These are phyloP conservation scores for Cephus cinctus DNA, from an alignment of 1,140 invertebrate genomes.

Conservation along the genomic window DNA sequence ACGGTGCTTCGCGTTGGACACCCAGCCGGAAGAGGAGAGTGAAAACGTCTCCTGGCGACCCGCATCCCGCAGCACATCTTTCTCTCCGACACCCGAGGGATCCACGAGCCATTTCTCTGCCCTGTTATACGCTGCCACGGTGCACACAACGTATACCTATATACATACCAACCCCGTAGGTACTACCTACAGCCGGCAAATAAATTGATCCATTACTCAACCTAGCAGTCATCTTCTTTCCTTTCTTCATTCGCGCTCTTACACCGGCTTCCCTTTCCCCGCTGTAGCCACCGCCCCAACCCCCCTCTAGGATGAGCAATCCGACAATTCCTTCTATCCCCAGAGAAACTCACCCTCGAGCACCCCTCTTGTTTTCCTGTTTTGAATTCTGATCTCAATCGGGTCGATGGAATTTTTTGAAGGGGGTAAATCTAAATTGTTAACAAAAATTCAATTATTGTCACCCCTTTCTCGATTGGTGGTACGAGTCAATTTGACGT, in stretches of 20 bases:
- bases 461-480: no score
- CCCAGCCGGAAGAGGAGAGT: slow-evolving; percentile 28
- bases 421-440: no score
- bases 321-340: slow-evolving; percentile 11
- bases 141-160: slow-evolving; percentile 13
- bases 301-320: no score
- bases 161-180: slow-evolving; percentile 31
- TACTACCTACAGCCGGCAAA: slow-evolving; percentile 38
- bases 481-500: no score
- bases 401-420: no score
- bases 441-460: no score
- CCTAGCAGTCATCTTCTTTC: slow-evolving; percentile 48
- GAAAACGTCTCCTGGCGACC: slow-evolving; percentile 43
- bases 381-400: no score
- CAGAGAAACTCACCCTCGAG: slow-evolving; percentile 13
- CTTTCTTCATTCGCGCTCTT: slow-evolving; percentile 12
- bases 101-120: slow-evolving; percentile 43
- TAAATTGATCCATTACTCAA: slow-evolving; percentile 56
- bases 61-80: slow-evolving; percentile 48
- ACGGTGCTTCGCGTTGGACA: slow-evolving; percentile 18
- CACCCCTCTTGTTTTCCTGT: no score
- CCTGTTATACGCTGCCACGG: slow-evolving; percentile 15
- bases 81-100: slow-evolving; percentile 42
- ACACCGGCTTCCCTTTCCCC: not conserved
- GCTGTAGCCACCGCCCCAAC: slow-evolving; percentile 4